These are phyloP conservation scores for Pantherophis guttatus DNA, from an alignment of 2,113 vertebrate genomes.

Conservation along the genomic window DNA sequence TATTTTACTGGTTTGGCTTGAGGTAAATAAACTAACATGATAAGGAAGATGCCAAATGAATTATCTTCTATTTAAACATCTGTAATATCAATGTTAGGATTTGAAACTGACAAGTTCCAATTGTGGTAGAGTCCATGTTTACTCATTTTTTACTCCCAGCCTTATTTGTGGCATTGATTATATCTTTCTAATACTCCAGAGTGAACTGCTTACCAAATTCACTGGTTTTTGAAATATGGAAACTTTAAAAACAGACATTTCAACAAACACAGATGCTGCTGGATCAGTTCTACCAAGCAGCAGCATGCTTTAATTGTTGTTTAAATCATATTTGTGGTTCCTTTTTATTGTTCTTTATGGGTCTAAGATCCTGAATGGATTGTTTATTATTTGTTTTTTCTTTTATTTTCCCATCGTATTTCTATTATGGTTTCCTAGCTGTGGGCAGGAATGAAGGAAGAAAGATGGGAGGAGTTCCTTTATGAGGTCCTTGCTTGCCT, in stretches of 20 bases:
- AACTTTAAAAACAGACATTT: neutral
- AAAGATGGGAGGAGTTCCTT: neutral
- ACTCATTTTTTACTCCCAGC: neutral
- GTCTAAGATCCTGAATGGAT: neutral
- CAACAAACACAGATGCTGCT: neutral
- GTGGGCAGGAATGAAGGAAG: neutral
- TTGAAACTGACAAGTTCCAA: neutral
- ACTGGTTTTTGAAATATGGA: neutral
- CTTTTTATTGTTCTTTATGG: neutral
- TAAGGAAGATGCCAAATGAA: constrained; percentile 1
- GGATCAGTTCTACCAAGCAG: neutral
- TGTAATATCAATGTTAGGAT: neutral
- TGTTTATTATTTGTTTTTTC: neutral
- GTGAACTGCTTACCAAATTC: neutral
- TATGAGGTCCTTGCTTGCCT: neutral
- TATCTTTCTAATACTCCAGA: neutral
- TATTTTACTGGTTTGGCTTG: neutral
- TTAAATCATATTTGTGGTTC: neutral
- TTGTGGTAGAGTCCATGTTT: constrained; percentile 12
- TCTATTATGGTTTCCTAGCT: neutral
- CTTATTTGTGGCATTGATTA: neutral
- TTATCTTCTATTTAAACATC: constrained; percentile 11
- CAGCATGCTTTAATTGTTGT: neutral
- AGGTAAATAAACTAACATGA: constrained; percentile 1
- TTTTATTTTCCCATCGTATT: neutral